Conservation (phyloP, 2,888 invertebrate genomes). For the Erynnis tages region DNA sequence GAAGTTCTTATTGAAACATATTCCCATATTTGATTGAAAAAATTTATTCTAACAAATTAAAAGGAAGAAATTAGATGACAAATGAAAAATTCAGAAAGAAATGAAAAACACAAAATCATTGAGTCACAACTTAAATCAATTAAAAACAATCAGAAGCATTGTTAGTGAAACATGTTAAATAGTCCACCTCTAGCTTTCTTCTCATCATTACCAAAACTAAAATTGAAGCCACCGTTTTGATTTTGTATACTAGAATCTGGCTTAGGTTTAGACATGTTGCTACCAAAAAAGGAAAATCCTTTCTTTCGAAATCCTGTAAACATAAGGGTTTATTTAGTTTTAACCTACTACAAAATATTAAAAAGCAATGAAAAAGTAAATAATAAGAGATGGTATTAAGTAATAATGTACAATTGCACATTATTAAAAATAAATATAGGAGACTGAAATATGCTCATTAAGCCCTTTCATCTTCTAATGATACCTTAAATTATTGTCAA, state of each 20-base stretch:
- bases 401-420: too few relatives aligned
- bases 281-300: slow-evolving; percentile 62
- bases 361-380: not conserved
- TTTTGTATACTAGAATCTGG: slow-evolving; percentile 42
- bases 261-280: slow-evolving; percentile 39
- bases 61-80: slow-evolving; percentile 8
- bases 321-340: too few relatives aligned
- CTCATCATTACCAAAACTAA: slow-evolving; percentile 61
- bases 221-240: slow-evolving; percentile 54
- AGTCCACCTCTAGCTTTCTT: slow-evolving; percentile 63
- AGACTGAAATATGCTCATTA: too few relatives aligned
- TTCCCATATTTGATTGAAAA: too few relatives aligned
- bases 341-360: not conserved
- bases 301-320: slow-evolving; percentile 60
- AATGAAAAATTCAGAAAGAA: too few relatives aligned
- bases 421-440: too few relatives aligned
- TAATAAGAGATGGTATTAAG: not conserved
- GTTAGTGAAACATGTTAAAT: slow-evolving; percentile 65
- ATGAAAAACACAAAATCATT: too few relatives aligned
- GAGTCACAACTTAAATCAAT: not conserved
- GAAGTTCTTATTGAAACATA: slow-evolving; percentile 21
- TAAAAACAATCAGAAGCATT: not conserved
- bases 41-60: too few relatives aligned
- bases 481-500: too few relatives aligned
- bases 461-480: too few relatives aligned